Percentiles rank a stretch among this genome's conserved stretches.
These are phyloP conservation scores for Drosophila aldrichi DNA, from an alignment of 2,888 invertebrate genomes.

Conservation along the genomic window DNA sequence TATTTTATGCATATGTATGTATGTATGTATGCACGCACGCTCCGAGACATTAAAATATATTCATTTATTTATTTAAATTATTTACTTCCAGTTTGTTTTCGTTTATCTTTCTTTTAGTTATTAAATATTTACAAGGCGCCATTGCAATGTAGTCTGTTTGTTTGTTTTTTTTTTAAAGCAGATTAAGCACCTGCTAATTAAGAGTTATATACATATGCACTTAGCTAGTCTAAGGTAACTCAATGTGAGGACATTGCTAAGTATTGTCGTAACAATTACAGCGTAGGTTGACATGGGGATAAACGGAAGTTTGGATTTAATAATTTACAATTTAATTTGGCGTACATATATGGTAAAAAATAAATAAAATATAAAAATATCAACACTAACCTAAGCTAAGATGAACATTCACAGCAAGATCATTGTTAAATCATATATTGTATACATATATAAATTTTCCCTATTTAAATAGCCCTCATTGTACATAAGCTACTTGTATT, in stretches of 20 bases:
- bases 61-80: background rate
- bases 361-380: background rate
- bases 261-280: background rate
- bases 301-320: too few relatives aligned
- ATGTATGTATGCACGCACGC: constrained; percentile 8
- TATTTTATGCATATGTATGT: constrained; percentile 2
- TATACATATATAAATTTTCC: background rate
- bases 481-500: constrained; percentile 13
- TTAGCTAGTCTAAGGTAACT: background rate
- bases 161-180: background rate
- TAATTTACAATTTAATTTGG: background rate
- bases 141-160: background rate
- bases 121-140: background rate
- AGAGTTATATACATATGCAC: background rate
- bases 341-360: background rate
- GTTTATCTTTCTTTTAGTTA: background rate
- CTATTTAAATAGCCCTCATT: constrained; percentile 4
- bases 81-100: background rate
- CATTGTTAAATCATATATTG: background rate
- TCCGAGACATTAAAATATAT: background rate
- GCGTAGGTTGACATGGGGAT: background rate
- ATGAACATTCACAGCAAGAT: background rate
- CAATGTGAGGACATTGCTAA: background rate
- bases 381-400: background rate
- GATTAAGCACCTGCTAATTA: constrained; percentile 10